phyloP scores from a whole-genome alignment of 2,113 vertebrate genomes.

The Hydrochoerus hydrochaeris region DNA sequence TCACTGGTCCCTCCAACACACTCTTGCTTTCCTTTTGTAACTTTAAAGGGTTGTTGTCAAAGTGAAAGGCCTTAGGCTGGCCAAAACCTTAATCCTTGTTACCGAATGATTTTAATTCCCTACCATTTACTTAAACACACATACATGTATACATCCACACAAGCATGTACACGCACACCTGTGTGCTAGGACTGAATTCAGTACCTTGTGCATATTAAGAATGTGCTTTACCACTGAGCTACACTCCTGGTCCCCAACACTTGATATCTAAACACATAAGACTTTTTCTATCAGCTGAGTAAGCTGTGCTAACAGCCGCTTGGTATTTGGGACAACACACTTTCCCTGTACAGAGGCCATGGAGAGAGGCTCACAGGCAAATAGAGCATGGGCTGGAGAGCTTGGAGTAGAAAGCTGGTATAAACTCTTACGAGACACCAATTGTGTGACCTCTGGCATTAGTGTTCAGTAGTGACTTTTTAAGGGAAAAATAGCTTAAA shows the following conservation, averaged over 20 bases:
- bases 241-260: neutral
- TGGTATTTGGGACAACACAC: neutral
- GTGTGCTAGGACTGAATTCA: neutral
- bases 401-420: neutral
- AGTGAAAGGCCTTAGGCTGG: neutral
- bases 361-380: neutral
- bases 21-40: neutral
- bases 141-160: too few species aligned
- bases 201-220: neutral
- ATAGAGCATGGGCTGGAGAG: neutral
- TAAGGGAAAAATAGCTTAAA: neutral
- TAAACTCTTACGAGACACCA: neutral
- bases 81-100: neutral
- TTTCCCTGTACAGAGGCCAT: neutral
- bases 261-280: neutral
- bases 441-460: neutral
- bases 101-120: neutral
- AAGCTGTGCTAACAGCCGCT: accelerated
- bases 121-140: neutral
- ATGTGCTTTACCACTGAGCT: neutral
- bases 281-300: neutral
- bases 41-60: neutral
- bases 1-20: neutral
- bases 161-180: neutral
- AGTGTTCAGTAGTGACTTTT: neutral